Evolutionary conservation across 2,113 vertebrate genomes (phyloP).

Genomic region (Nyctibius bracteatus): DNA sequence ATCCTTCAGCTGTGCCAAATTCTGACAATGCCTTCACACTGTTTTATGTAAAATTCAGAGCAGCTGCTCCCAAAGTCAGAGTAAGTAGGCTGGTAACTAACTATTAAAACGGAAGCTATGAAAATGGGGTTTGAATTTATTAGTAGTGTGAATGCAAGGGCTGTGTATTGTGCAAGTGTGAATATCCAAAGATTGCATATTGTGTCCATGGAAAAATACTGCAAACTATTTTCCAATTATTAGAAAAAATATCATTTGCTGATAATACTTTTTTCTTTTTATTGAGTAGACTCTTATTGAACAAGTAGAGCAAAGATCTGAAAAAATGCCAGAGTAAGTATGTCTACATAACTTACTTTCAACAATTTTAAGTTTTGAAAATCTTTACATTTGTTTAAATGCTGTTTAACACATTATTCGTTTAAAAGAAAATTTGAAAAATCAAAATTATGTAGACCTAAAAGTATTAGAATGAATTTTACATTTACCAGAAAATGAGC

Average conservation of each 20-base stretch:
- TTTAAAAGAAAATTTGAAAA: neutral
- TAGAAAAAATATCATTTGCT: neutral
- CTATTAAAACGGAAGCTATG: neutral
- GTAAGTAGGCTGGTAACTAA: slow-evolving; percentile 74
- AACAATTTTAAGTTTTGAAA: neutral
- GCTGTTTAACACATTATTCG: neutral
- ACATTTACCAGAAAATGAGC: neutral
- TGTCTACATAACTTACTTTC: neutral
- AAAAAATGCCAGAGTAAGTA: slow-evolving; percentile 95
- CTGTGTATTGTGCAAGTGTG: neutral
- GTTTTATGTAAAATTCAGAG: slow-evolving; percentile 96
- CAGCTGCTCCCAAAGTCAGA: slow-evolving; percentile 94
- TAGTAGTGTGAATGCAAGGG: neutral
- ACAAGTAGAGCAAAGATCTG: slow-evolving; percentile 91
- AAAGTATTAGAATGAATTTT: neutral
- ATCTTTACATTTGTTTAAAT: neutral
- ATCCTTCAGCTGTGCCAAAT: slow-evolving; percentile 85
- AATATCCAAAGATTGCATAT: neutral
- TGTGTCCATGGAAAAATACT: neutral
- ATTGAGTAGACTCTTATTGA: slow-evolving; percentile 88
- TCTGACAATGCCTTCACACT: slow-evolving; percentile 96
- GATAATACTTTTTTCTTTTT: neutral
- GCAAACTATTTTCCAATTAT: neutral
- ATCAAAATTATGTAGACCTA: neutral
- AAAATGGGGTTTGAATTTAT: neutral